These are phyloP conservation scores for Cladopsammia gracilis DNA, from an alignment of 64 coral and sea anemone genomes.

Conservation along the genomic window DNA sequence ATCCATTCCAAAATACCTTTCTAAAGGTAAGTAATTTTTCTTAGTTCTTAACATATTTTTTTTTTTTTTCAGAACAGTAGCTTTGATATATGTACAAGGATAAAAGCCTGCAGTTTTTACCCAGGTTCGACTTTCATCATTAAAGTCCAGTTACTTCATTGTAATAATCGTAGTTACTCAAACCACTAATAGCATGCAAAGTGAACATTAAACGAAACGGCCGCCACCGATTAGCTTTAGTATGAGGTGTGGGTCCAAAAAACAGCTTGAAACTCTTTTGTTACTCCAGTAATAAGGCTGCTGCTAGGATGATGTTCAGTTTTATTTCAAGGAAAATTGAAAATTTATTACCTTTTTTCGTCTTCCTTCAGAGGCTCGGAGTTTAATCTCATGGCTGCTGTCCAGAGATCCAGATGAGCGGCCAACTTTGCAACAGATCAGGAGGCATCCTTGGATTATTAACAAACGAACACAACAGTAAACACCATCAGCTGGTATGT, in stretches of 20 bases:
- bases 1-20: constrained; percentile 33
- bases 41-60: not conserved
- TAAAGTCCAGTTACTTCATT: no score
- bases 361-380: constrained; percentile 15
- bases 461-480: not conserved
- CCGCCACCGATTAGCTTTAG: no score
- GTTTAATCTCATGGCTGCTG: constrained; percentile 38
- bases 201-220: no score
- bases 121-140: no score
- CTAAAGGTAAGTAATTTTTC: constrained; percentile 13
- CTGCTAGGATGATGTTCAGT: no score
- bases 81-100: no score
- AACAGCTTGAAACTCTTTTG: no score
- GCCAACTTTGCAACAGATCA: constrained; percentile 32
- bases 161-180: no score
- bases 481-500: not conserved
- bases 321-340: not conserved
- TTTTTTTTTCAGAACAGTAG: not conserved
- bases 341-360: not conserved
- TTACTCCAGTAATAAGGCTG: no score
- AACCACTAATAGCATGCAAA: no score
- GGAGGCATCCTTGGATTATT: not conserved
- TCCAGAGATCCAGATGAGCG: constrained; percentile 45
- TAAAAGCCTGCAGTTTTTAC: no score
- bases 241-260: no score